phyloP scores from a whole-genome alignment of 1,140 invertebrate genomes.

The Frieseomelitta varia region DNA sequence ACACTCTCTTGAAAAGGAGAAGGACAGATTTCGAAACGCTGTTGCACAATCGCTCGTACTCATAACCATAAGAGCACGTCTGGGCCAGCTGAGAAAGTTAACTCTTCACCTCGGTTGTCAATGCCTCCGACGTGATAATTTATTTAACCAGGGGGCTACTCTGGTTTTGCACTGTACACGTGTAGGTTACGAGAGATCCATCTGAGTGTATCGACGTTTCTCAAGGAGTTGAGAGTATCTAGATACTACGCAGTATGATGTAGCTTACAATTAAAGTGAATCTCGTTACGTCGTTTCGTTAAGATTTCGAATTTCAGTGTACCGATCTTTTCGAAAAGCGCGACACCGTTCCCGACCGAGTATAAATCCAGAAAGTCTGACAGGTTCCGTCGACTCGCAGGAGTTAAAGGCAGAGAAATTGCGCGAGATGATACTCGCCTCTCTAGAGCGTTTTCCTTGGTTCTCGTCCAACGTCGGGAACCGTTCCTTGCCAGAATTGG shows the following conservation, averaged over 20 bases:
- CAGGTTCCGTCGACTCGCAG: too few relatives aligned
- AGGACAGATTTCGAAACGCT: not conserved
- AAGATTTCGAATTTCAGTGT: too few relatives aligned
- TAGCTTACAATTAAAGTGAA: too few relatives aligned
- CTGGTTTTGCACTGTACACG: not conserved
- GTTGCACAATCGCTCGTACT: not conserved
- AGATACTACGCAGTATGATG: too few relatives aligned
- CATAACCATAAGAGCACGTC: not conserved
- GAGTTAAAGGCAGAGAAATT: not conserved
- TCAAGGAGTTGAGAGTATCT: too few relatives aligned
- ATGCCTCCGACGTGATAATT: not conserved
- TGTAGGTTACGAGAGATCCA: too few relatives aligned
- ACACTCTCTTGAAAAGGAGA: not conserved
- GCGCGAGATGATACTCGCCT: conserved; percentile 10
- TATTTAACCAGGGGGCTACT: not conserved
- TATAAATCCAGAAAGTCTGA: too few relatives aligned
- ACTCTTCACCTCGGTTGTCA: not conserved
- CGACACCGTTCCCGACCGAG: too few relatives aligned
- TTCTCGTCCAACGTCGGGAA: conserved; percentile 62
- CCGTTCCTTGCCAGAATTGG: conserved; percentile 58
- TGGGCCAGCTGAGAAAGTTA: not conserved
- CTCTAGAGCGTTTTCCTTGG: conserved; percentile 49
- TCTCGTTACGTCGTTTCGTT: too few relatives aligned
- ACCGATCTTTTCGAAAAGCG: too few relatives aligned
- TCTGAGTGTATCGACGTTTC: too few relatives aligned